Evolutionary conservation across 2,888 invertebrate genomes (phyloP), one percentile per base, ranked within the genome.

Genomic region (Orthonevra nobilis): DNA sequence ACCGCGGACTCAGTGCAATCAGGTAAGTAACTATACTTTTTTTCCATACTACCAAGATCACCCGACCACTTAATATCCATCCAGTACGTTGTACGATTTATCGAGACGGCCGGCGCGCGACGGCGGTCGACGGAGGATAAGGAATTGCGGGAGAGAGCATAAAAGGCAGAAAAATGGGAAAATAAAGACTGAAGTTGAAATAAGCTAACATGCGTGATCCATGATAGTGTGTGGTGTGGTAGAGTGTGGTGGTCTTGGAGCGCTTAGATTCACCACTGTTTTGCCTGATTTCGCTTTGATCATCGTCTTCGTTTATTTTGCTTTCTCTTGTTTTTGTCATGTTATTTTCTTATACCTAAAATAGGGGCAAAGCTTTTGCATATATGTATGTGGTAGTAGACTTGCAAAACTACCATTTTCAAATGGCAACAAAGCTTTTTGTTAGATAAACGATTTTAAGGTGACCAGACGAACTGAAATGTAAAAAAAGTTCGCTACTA

Each of bases 61-160:
- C n/a, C 60, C 72, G 56, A 66, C 66, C 66, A 79, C 73, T 79
- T 73, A 73, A 73, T 73, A 72, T 72, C 72, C 72, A 72, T n/a
- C n/a, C n/a, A n/a, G n/a, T n/a, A n/a, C n/a, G n/a, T n/a, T n/a
- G 73, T 66, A 63, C 54, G 79, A 73, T 73, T 73, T 79, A 73
- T 73, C 34, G 54, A 61, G 46, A 58, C 48, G 19, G 50, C n/a
- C n/a, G n/a, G 36, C n/a, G n/a, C n/a, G n/a, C n/a, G n/a, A n/a
- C n/a, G n/a, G n/a, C n/a, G n/a, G n/a, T n/a, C n/a, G n/a, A n/a
- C 44, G 38, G 52, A 66, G 56, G 56, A 79, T 68, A 73, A 68
- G 56, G 72, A 79, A 79, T 79, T 68, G 68, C 73, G 36, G 54
- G 54, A 61, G 36, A 75, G 61, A 61, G 30, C 36, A 36, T 28